Conservation (phyloP, 2,113 vertebrate species). For the Halichoerus grypus region DNA sequence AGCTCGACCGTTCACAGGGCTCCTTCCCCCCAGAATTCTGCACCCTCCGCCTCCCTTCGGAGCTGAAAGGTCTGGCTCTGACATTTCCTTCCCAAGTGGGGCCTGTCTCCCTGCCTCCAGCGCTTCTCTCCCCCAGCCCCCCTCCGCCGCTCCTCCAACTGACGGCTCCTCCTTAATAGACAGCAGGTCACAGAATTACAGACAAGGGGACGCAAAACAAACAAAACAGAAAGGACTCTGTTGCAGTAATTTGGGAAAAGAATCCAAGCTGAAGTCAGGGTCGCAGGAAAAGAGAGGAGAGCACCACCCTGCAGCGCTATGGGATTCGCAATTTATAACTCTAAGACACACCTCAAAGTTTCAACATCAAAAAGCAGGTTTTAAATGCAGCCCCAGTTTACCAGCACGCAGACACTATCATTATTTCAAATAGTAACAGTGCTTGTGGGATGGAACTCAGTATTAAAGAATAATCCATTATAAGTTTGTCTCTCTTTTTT, state of each 20-base stretch:
- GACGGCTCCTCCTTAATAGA: not conserved
- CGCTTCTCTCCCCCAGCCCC: not conserved
- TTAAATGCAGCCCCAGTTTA: not conserved
- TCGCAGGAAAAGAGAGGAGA: not conserved
- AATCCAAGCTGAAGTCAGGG: not conserved
- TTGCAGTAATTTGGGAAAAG: not conserved
- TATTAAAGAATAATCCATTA: not conserved
- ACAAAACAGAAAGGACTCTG: not conserved
- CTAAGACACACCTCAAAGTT: rapidly evolving
- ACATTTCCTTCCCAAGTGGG: not conserved
- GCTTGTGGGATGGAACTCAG: not conserved
- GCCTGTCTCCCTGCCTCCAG: not conserved
- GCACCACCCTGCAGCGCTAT: rapidly evolving
- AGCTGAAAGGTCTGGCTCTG: not conserved
- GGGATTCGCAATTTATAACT: not conserved
- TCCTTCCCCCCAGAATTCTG: not conserved
- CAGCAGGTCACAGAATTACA: not conserved
- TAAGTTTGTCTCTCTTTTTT: not conserved
- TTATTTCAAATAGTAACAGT: not conserved
- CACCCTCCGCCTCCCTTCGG: not conserved
- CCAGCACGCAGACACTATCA: not conserved
- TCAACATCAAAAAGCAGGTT: not conserved
- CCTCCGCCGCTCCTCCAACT: not conserved
- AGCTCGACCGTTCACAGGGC: not conserved
- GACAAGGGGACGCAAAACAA: not conserved